Conservation (phyloP, 1,140 invertebrate species). For the Trissolcus basalis region DNA sequence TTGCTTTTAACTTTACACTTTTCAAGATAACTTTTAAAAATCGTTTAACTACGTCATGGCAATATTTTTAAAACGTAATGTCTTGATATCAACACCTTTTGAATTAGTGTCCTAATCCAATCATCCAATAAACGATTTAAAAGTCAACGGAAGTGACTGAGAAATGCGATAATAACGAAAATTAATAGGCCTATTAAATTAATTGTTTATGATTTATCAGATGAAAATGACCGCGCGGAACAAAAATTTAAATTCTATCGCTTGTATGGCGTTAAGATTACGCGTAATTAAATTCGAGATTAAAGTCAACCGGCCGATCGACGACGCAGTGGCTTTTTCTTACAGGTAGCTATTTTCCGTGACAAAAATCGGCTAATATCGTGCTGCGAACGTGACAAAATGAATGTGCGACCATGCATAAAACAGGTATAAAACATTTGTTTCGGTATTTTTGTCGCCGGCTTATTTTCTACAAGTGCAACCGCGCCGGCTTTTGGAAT, state of each 20-base stretch:
- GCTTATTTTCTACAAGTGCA: conserved; percentile 29
- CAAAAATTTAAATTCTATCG: conserved; percentile 46
- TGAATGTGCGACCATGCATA: conserved; percentile 44
- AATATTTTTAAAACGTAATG: not conserved
- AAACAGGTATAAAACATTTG: conserved; percentile 56
- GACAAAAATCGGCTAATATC: conserved; percentile 40
- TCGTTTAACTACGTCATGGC: no score
- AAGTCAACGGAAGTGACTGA: conserved; percentile 28
- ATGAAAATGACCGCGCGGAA: conserved; percentile 29
- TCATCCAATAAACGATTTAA: conserved; percentile 3
- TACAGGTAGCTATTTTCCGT: conserved; percentile 39
- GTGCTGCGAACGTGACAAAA: conserved; percentile 50
- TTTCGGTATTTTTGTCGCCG: conserved; percentile 43
- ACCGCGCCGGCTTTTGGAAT: conserved; percentile 14
- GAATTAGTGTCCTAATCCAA: conserved; percentile 10
- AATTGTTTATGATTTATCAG: conserved; percentile 32
- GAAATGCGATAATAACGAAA: conserved; percentile 8
- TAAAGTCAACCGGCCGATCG: conserved; percentile 44
- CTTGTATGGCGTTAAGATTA: conserved; percentile 43
- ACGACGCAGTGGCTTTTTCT: conserved; percentile 35
- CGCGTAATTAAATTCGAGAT: conserved; percentile 57
- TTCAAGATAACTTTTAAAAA: not conserved
- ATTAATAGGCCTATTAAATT: conserved; percentile 44
- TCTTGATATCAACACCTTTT: conserved; percentile 1
- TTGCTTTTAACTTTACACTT: not conserved